Conservation (phyloP, 1,140 invertebrate genomes). For the Rhopalosiphum padi region DNA sequence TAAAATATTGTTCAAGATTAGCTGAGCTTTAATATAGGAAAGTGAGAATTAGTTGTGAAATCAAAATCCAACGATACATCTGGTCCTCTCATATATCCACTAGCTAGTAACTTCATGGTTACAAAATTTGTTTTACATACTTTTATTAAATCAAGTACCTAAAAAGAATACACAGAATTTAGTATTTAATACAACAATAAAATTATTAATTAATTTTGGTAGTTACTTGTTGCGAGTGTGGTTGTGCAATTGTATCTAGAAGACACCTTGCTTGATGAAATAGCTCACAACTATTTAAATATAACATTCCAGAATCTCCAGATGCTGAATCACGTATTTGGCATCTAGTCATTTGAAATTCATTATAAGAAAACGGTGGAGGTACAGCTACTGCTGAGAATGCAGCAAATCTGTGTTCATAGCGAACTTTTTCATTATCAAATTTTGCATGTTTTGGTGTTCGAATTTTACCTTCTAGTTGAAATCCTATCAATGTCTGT, state of each 20-base stretch:
- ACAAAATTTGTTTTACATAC: slow-evolving; percentile 95
- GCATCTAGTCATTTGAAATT: slow-evolving; percentile 78
- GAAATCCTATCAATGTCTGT: slow-evolving; percentile 77
- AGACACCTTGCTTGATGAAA: slow-evolving; percentile 89
- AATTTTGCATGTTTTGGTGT: slow-evolving; percentile 82
- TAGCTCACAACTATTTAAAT: slow-evolving; percentile 84
- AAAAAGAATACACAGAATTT: slow-evolving; percentile 63
- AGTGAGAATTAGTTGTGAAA: slow-evolving; percentile 86
- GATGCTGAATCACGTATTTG: slow-evolving; percentile 62
- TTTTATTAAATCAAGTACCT: slow-evolving; percentile 84
- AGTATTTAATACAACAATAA: not conserved
- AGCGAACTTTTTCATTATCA: slow-evolving; percentile 92
- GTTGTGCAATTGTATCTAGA: slow-evolving; percentile 78
- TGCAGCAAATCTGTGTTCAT: slow-evolving; percentile 91
- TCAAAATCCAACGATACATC: slow-evolving; percentile 87
- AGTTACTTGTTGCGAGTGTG: slow-evolving; percentile 64
- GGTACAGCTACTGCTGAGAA: slow-evolving; percentile 87
- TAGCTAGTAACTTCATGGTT: slow-evolving; percentile 88
- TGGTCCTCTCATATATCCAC: slow-evolving; percentile 88
- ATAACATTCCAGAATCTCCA: slow-evolving; percentile 68
- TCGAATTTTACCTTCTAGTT: slow-evolving; percentile 74
- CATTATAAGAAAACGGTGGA: slow-evolving; percentile 85
- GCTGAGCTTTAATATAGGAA: slow-evolving; percentile 84
- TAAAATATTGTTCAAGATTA: slow-evolving; percentile 51
- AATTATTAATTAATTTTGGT: not conserved